phyloP scores from a whole-genome alignment of 92 coral and sea anemone species.

The Palythoa grandis region DNA sequence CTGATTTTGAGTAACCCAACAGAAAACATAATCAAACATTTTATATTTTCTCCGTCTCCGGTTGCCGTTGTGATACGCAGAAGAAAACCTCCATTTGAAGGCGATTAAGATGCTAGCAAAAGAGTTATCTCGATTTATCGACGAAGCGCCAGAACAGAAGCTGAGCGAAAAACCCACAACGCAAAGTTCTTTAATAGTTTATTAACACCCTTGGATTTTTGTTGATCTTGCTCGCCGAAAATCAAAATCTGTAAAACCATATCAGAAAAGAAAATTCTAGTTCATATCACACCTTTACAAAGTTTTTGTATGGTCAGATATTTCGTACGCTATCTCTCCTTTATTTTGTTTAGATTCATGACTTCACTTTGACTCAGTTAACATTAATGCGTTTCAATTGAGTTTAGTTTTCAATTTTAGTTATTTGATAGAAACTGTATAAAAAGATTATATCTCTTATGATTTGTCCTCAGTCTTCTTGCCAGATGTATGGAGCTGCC shows the following conservation, averaged over 20 bases:
- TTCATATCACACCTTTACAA: no score
- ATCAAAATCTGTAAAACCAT: not conserved
- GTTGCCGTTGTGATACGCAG: not conserved
- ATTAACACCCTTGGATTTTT: slow-evolving; percentile 20
- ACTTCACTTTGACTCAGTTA: not conserved
- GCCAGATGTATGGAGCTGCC: not conserved
- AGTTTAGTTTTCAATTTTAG: not conserved
- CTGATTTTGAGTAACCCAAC: not conserved
- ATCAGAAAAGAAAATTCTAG: no score
- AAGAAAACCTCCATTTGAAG: not conserved
- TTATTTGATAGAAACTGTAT: not conserved
- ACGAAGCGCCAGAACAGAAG: slow-evolving; percentile 12
- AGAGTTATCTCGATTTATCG: slow-evolving; percentile 7
- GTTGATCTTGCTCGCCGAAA: not conserved
- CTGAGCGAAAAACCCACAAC: slow-evolving; percentile 33
- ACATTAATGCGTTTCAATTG: not conserved
- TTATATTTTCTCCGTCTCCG: not conserved
- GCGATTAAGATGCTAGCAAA: not conserved
- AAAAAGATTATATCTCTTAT: not conserved
- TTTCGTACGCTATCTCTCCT: not conserved
- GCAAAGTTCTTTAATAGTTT: slow-evolving; percentile 39
- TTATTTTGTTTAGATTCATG: not conserved
- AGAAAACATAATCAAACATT: not conserved
- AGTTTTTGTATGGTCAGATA: no score
- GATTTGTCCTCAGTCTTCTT: not conserved